A percentile compares a stretch with the other conserved stretches of the same genome.
These are phyloP conservation scores for Trachops cirrhosus DNA, from an alignment of 2,797 vertebrate genomes.

Conservation along the genomic window DNA sequence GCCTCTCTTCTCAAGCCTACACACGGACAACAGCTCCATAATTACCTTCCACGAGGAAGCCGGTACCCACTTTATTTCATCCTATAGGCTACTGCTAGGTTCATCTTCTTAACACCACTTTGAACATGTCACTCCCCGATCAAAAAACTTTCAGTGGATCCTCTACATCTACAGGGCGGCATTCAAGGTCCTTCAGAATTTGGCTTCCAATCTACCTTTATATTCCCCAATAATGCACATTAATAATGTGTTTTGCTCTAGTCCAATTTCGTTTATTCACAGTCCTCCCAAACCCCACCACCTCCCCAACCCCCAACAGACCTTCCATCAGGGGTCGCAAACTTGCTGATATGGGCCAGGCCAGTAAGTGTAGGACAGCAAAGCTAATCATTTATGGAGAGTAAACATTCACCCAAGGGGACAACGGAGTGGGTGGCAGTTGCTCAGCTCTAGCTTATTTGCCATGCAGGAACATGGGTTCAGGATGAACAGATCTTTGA, in stretches of 20 bases:
- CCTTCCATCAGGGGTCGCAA: conserved; percentile 67
- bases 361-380: conserved; percentile 23
- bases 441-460: conserved; percentile 38
- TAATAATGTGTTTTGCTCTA: conserved; percentile 45
- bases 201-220: conserved; percentile 34
- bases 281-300: conserved; percentile 43
- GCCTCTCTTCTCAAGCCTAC: background rate
- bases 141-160: conserved; percentile 40
- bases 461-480: background rate
- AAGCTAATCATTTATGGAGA: conserved; percentile 7
- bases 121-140: conserved; percentile 76
- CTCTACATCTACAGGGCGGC: background rate
- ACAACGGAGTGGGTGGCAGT: background rate
- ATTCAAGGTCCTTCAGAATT: conserved; percentile 61
- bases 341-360: conserved; percentile 59
- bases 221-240: conserved; percentile 32
- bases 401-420: background rate
- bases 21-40: background rate
- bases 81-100: conserved; percentile 11
- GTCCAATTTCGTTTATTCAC: conserved; percentile 44
- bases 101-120: conserved; percentile 76
- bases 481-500: background rate
- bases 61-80: conserved; percentile 33
- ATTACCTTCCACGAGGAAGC: conserved; percentile 11
- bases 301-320: conserved; percentile 33